phyloP scores from a whole-genome alignment of 1,140 invertebrate species.

The Mamestra configurata region DNA sequence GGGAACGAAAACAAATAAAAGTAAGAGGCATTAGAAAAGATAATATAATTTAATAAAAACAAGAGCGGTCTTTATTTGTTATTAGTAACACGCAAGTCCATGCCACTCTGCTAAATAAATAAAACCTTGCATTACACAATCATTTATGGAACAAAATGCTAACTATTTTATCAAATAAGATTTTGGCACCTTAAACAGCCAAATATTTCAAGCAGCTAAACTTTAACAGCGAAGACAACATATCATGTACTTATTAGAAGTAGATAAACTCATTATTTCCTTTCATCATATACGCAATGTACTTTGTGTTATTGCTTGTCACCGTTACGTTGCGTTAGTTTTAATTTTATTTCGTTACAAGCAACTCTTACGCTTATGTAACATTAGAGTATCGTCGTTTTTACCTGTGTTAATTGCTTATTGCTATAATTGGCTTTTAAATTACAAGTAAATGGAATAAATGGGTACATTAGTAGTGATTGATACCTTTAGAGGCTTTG shows the following conservation, averaged over 20 bases:
- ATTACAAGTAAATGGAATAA: background rate
- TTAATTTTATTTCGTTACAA: background rate
- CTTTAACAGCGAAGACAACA: background rate
- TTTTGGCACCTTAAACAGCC: constrained; percentile 38
- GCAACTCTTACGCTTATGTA: no score
- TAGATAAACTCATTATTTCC: background rate
- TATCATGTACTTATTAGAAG: background rate
- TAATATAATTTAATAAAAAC: constrained; percentile 8
- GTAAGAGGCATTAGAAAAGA: background rate
- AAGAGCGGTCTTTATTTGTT: constrained; percentile 26
- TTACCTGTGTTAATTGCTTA: background rate
- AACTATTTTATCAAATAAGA: constrained; percentile 36
- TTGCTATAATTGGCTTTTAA: background rate
- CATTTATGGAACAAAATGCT: constrained; percentile 14
- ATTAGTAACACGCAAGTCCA: background rate
- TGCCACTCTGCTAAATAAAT: constrained; percentile 16
- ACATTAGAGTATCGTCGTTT: background rate
- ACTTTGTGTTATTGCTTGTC: background rate
- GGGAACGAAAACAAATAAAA: background rate
- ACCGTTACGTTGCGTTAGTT: background rate
- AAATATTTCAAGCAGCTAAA: constrained; percentile 40
- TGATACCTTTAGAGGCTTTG: no score
- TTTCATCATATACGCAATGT: background rate
- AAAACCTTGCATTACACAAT: constrained; percentile 3
- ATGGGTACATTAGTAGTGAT: no score